These are phyloP conservation scores for Tapera naevia DNA, from an alignment of 2,797 vertebrate genomes.

Conservation along the genomic window DNA sequence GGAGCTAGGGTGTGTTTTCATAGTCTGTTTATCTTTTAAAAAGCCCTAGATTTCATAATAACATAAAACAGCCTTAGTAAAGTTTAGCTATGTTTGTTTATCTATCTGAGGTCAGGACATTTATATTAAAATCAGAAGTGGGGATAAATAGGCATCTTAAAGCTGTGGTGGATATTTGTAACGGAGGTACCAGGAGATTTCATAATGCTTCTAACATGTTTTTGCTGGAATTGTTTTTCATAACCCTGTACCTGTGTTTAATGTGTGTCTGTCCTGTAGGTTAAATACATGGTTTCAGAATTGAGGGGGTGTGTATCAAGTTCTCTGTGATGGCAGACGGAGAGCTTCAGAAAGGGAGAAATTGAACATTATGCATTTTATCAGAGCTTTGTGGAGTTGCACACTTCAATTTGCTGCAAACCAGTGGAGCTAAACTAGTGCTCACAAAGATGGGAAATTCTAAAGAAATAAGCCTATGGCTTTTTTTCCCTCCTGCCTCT, in stretches of 20 bases:
- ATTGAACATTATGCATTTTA: constrained; percentile 4
- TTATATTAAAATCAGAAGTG: not conserved
- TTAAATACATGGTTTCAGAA: not conserved
- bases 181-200: not conserved
- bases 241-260: not conserved
- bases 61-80: not conserved
- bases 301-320: not conserved
- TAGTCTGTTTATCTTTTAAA: not conserved
- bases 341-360: not conserved
- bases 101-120: not conserved
- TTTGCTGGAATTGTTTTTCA: not conserved
- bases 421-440: constrained; percentile 16
- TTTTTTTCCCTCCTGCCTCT: not conserved
- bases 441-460: not conserved
- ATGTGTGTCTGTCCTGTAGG: not conserved
- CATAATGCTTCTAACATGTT: not conserved
- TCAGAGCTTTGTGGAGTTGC: constrained; percentile 13
- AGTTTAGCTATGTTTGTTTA: constrained; percentile 1
- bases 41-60: not conserved
- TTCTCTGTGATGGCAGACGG: constrained; percentile 2
- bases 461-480: not conserved
- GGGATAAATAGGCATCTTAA: not conserved
- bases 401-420: constrained; percentile 26
- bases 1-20: not conserved
- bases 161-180: not conserved